Evolutionary conservation across 2,888 invertebrate species (phyloP).

Genomic region (Gibbula magus): DNA sequence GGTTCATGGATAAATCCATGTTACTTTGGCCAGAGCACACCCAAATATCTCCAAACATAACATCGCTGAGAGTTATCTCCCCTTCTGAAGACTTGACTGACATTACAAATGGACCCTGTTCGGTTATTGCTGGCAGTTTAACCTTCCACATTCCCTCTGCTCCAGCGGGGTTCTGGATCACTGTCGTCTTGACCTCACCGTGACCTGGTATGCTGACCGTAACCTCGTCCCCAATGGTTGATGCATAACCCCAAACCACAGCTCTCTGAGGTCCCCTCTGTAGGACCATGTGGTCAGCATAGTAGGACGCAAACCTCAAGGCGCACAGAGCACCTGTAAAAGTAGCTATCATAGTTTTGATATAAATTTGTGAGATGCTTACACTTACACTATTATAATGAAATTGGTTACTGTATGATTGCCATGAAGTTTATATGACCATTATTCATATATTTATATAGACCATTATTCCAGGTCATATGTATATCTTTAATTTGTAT

Average conservation of each 20-base stretch:
- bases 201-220: slow-evolving; percentile 33
- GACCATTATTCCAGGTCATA: no score
- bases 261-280: slow-evolving; percentile 57
- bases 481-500: no score
- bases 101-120: slow-evolving; percentile 49
- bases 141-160: slow-evolving; percentile 50
- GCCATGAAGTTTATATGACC: no score
- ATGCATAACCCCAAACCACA: slow-evolving; percentile 63
- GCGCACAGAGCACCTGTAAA: not conserved
- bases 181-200: not conserved
- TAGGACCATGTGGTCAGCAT: slow-evolving; percentile 65
- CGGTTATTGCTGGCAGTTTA: slow-evolving; percentile 39
- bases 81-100: slow-evolving; percentile 49
- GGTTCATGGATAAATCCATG: slow-evolving; percentile 59
- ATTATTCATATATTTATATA: no score
- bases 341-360: no score
- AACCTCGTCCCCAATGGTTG: slow-evolving; percentile 43
- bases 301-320: slow-evolving; percentile 41
- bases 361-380: no score
- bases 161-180: not conserved
- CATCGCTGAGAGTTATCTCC: slow-evolving; percentile 55
- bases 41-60: slow-evolving; percentile 74
- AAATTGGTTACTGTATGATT: no score
- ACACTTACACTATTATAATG: no score
- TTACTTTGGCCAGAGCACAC: slow-evolving; percentile 73